Evolutionary conservation across 2,113 vertebrate species (phyloP).

Genomic region (Heterochromis multidens): DNA sequence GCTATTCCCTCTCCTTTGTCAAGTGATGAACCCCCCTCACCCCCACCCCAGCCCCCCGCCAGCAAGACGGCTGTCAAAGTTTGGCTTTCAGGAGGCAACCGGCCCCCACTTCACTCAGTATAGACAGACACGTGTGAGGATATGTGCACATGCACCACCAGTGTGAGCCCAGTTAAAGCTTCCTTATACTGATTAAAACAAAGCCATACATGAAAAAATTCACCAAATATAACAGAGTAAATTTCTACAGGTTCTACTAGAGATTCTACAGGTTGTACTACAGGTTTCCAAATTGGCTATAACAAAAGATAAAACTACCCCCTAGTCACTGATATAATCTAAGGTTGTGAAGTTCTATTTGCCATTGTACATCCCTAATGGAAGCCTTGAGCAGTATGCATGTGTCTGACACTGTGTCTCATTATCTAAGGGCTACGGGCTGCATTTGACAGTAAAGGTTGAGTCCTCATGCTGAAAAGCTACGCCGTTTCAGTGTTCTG

Average conservation of each 20-base stretch:
- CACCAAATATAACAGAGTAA: neutral
- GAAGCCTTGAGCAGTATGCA: slow-evolving; percentile 17
- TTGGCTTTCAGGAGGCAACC: slow-evolving; percentile 37
- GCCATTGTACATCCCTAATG: slow-evolving; percentile 14
- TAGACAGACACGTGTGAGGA: slow-evolving; percentile 20
- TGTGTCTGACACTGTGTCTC: slow-evolving; percentile 34
- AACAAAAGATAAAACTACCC: neutral
- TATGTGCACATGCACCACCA: neutral
- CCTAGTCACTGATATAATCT: neutral
- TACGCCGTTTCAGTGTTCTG: neutral
- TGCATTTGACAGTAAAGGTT: slow-evolving; percentile 41
- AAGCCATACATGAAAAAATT: neutral
- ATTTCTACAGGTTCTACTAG: neutral
- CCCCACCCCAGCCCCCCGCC: neutral
- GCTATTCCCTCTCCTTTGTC: slow-evolving; percentile 51
- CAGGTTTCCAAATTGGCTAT: neutral
- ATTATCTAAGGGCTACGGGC: slow-evolving; percentile 28
- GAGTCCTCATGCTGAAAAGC: slow-evolving; percentile 25
- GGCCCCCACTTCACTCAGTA: slow-evolving; percentile 24
- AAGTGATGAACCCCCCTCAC: slow-evolving; percentile 13
- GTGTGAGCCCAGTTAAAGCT: neutral
- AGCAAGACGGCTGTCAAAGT: slow-evolving; percentile 54
- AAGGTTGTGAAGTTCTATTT: neutral
- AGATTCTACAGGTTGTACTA: neutral
- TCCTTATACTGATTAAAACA: neutral